phyloP scores from a whole-genome alignment of 2,888 invertebrate species.

The Tinea pellionella region DNA sequence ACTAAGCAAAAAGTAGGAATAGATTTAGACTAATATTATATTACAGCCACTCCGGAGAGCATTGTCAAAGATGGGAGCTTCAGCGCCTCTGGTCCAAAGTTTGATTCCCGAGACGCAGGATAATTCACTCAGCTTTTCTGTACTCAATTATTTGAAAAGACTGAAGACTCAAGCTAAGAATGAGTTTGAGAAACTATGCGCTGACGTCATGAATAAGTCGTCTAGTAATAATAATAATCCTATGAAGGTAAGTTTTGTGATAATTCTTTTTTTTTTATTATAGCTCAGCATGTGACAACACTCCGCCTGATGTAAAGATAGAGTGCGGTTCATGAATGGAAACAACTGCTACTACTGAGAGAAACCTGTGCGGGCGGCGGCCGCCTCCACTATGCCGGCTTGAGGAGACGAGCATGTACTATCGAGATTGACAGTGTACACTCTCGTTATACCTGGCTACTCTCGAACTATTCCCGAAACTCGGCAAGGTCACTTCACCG shows the following conservation, averaged over 20 bases:
- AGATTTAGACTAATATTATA: neutral
- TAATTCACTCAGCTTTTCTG: conserved; percentile 91
- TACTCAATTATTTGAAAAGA: conserved; percentile 94
- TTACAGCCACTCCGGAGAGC: conserved; percentile 89
- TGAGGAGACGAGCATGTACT: too few relatives aligned
- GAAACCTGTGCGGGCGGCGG: too few relatives aligned
- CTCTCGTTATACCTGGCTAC: too few relatives aligned
- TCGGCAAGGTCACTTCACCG: too few relatives aligned
- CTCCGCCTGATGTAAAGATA: too few relatives aligned
- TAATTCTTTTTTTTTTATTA: too few relatives aligned
- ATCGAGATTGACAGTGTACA: too few relatives aligned
- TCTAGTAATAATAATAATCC: conserved; percentile 49
- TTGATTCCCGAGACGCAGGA: conserved; percentile 93
- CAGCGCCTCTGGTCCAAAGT: conserved; percentile 82
- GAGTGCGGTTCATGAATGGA: too few relatives aligned
- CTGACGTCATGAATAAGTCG: conserved; percentile 78
- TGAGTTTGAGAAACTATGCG: conserved; percentile 89
- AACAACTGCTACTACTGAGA: too few relatives aligned
- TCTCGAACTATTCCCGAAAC: too few relatives aligned
- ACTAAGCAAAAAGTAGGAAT: neutral
- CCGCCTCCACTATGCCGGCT: too few relatives aligned
- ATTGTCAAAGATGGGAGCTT: conserved; percentile 90
- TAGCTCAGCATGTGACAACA: too few relatives aligned
- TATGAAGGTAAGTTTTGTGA: conserved; percentile 50
- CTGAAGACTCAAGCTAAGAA: conserved; percentile 94